Base-by-base conservation (phyloP, 2,888 invertebrate genomes). In the Philonicus albiceps region DNA sequence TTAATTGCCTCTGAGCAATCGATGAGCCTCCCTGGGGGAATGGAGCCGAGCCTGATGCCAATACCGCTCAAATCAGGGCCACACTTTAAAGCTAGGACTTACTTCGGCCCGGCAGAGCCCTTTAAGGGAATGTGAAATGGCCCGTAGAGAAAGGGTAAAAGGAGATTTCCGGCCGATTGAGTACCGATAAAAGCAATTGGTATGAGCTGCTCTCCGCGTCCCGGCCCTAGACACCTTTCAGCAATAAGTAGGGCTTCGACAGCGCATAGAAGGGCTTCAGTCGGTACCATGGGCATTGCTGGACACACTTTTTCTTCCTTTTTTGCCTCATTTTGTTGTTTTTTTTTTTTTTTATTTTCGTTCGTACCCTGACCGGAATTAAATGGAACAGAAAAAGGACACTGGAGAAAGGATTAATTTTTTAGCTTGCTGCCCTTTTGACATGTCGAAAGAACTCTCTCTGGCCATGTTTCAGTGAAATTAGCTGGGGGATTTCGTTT, bases 341-440 rank as follows among this genome's bases (percentile, higher is more conserved):
- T 55, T 55, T 55, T 55, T 64, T 11, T 22, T 64, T 55, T 55
- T 55, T 55, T 55, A 22, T 64, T 11, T 22, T 19, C 27, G 3
- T 64, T 8, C 22, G 27, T 55, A 30, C 37, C 49, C 64, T 30
- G 53, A 55, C 53, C 34, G 64, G 81, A 81, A 81, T 81, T 81
- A 81, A 81, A 81, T 81, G 81, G 81, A 53, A 81, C 55, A 81
- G 81, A 81, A 81, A 81, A 81, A 55, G 34, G 81, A 81, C 19
- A 27, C 34, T 34, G 64, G 81, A 34, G 31, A 34, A 81, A 81
- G 55, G 31, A 74, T 74, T 81, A 31, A 55, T 81, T 81, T 80
- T 81, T 81, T 55, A 78, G 49, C 78, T 49, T 43, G 30, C 27
- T 64, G 64, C 64, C 64, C 27, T 64, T 64, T 64, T 64, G 64